Base-by-base conservation (phyloP, 2,888 invertebrate genomes). In the Orgyia antiqua region DNA sequence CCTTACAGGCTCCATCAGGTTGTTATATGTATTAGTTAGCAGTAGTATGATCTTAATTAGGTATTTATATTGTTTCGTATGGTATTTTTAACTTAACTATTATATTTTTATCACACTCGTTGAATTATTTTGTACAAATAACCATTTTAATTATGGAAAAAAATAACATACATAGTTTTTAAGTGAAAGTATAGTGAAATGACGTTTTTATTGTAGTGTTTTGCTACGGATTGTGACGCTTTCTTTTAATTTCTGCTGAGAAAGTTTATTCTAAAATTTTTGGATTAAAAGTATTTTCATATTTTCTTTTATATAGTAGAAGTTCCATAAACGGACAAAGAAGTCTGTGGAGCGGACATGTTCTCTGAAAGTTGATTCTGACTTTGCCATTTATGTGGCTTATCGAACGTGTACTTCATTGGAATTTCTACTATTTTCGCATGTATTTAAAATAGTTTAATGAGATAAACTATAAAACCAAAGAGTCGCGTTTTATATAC, bases 71-170 rank as follows among this genome's bases (percentile, higher is more conserved):
- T 77, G 70, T 78, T 76, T 82, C 71, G 62, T 71, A 72, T 74
- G 67, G 68, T 68, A 73, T 46, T 50, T 77, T 78, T 76, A 78
- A 69, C 72, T 72, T 79, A 72, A 71, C 73, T 64, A 68, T 67
- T 66, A 78, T 75, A 82, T 76, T 83, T 4, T 76, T 80, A 79
- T 82, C 60, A 69, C 68, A 73, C 78, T 79, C 75, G 84, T 83
- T 80, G 78, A 79, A 80, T 80, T 79, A 79, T 77, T 83, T 77
- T 84, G 86, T 86, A 84, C 86, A 84, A 84, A 84, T 80, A 82
- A 78, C 76, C 72, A 75, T 78, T 78, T 73, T 77, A 73, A 70
- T 72, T 63, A 69, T 64, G 59, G 42, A 60, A 61, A 66, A 30
- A 74, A 68, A 65, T 78, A 79, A 76, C n/a, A n/a, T n/a, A n/a